Evolutionary conservation across 1,140 invertebrate species (phyloP).

Genomic region (Pantala flavescens): DNA sequence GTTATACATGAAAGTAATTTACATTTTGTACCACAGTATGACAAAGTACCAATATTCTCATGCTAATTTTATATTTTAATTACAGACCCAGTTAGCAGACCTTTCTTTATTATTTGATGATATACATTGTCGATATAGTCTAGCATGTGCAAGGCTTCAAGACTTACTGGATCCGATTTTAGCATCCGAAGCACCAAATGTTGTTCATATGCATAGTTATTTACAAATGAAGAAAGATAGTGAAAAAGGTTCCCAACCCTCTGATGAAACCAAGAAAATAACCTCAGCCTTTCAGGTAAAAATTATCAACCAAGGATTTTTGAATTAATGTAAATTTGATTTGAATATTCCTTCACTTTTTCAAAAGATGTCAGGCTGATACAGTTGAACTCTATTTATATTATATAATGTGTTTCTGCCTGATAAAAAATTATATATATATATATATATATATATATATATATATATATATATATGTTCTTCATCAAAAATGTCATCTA

Average conservation of each 20-base stretch:
- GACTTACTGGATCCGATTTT: conserved; percentile 62
- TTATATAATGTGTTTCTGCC: conserved; percentile 15
- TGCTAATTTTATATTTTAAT: conserved; percentile 20
- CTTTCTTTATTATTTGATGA: conserved; percentile 57
- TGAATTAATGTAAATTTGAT: too few species aligned
- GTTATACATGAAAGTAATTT: too few species aligned
- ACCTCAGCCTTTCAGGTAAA: conserved; percentile 63
- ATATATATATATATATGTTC: too few species aligned
- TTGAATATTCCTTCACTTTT: too few species aligned
- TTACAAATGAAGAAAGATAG: conserved; percentile 37
- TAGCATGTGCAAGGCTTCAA: conserved; percentile 70
- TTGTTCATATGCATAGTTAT: conserved; percentile 68
- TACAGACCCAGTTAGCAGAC: conserved; percentile 44
- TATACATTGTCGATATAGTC: conserved; percentile 69
- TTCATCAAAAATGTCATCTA: too few species aligned
- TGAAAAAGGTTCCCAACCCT: conserved; percentile 46
- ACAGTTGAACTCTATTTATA: background rate
- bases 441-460: too few species aligned
- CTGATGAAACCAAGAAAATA: conserved; percentile 53
- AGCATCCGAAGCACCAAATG: conserved; percentile 62
- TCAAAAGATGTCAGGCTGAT: too few species aligned
- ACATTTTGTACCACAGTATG: too few species aligned
- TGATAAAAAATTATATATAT: background rate
- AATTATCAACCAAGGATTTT: background rate
- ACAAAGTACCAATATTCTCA: background rate